Evolutionary conservation across 92 coral and sea anemone species (phyloP), one percentile per base, ranked within the genome.

Genomic region (Blastomussa wellsi): DNA sequence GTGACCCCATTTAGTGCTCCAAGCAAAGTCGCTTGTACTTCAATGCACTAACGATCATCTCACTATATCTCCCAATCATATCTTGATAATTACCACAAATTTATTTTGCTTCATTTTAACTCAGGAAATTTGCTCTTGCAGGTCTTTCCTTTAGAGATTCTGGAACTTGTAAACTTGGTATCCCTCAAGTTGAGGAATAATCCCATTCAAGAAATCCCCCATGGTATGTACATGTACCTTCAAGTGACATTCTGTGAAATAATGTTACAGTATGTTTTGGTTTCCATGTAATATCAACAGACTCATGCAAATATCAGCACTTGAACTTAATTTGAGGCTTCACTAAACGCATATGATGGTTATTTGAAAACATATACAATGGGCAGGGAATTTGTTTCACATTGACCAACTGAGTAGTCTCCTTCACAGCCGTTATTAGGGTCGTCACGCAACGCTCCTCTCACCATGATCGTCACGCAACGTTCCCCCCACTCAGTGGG

Each of bases 181-280:
- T 92, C 95, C 37, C 90, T 96, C 26, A 94, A 93, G 70, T 74
- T 96, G 72, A 89, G 99, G 86, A 91, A 96, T 77, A 96, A 96
- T 84, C 99, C 99, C 6, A 87, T 96, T 62, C 94, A 94, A 80
- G 98, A 94, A 81, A 95, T 96, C 48, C 98, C 98, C 13, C 86
- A 86, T 72, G 98, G 98, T 96, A 68, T 66, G 94, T 53, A 38
- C n/a, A n/a, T n/a, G n/a, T n/a, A 32, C 26, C 20, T 68, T 3
- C 4, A 24, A 22, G 24, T 32, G 74, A 19, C 4, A 31, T 32
- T 15, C 8, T 67, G 36, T 28, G 35, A 35, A 67, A 2, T 67
- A 13, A 57, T 24, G 20, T 24, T 4, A 22, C 22, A n/a, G n/a
- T 44, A 44, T 44, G 7, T 57, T 24, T 24, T 57, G 10, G 65